Base-by-base conservation (phyloP, 2,888 invertebrate species). In the Ommatoiulus sabulosus region DNA sequence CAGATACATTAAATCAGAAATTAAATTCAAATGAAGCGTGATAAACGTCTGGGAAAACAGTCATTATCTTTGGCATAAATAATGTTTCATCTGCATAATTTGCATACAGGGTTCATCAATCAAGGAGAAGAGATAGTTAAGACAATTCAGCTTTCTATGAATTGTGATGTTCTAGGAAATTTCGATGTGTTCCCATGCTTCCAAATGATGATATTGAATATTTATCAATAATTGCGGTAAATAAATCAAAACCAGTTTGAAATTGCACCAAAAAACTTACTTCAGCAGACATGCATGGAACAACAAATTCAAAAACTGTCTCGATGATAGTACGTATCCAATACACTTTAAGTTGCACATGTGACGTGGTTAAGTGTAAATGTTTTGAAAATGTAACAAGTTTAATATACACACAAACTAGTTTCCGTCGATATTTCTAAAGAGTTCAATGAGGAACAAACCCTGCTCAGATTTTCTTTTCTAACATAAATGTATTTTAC, bases 21-120 rank as follows among this genome's bases (percentile, higher is more conserved):
- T 57, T 17, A 57, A 57, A 57, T 57, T 57, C 57, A 57, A 57
- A 57, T 57, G 57, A 57, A 57, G 57, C 57, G 57, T 57, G n/a
- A 57, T 57, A n/a, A 57, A n/a, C n/a, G n/a, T 8, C 57, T 1
- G 57, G n/a, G 7, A 57, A 57, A 57, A 57, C n/a, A n/a, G 57
- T n/a, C n/a, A 57, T 57, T 57, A 57, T 57, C 6, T 57, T 57
- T n/a, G 57, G n/a, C 5, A n/a, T 57, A 57, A 57, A 57, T 57
- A 57, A 57, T 57, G 57, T 57, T 57, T 57, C 57, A n/a, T 57
- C 57, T 57, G n/a, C 57, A 57, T 57, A 57, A 57, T 57, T 57
- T 57, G 7, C n/a, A 17, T n/a, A n/a, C n/a, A n/a, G n/a, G 57
- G 35, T 5, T 57, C 57, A 57, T 57, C 10, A 57, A 57, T 57